Evolutionary conservation across 2,888 invertebrate species (phyloP), one percentile per base, ranked within the genome.

Genomic region (Mimachlamys varia): DNA sequence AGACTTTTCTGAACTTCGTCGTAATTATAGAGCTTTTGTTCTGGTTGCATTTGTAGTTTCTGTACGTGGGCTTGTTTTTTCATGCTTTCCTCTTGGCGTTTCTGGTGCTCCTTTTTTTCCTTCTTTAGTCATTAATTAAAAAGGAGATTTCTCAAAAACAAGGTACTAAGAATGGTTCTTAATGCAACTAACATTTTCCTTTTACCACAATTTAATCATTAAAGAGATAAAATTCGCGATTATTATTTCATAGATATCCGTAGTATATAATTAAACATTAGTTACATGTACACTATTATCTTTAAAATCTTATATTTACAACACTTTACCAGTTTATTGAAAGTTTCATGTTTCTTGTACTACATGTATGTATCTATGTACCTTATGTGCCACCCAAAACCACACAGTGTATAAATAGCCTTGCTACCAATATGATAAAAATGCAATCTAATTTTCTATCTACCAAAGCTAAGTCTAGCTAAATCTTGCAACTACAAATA

Each of bases 1-100:
- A 90, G 62, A 3, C 89, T 88, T 88, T 89, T 76, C 76, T 76
- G 76, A 76, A 76, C 76, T 76, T 76, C 33, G 76, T 76, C 33
- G 7, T 76, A 76, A 76, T 76, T 76, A 76, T 76, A 76, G 12
- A 76, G 33, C 76, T 27, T 7, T 76, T 76, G 76, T 76, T 76
- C 13, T 5, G 19, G 33, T 33, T 76, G 76, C 33, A 12, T 76
- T 27, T 76, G 76, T 5, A 33, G 22, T 17, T 33, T 7, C 76
- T 76, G 76, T 33, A 2, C 33, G 7, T 33, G 76, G 27, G 33
- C 76, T 33, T 76, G 76, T 33, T 76, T 76, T 76, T 76, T 27
- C 33, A 76, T 12, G 1, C 33, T 76, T 76, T 76, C 76, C 13
- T 76, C 76, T 27, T 76, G 33, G 27, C 76, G 27, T 76, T 76